A percentile compares a stretch with the other conserved stretches of the same genome.
phyloP scores from a whole-genome alignment of 2,888 invertebrate species.

The Cataglyphis albicans region DNA sequence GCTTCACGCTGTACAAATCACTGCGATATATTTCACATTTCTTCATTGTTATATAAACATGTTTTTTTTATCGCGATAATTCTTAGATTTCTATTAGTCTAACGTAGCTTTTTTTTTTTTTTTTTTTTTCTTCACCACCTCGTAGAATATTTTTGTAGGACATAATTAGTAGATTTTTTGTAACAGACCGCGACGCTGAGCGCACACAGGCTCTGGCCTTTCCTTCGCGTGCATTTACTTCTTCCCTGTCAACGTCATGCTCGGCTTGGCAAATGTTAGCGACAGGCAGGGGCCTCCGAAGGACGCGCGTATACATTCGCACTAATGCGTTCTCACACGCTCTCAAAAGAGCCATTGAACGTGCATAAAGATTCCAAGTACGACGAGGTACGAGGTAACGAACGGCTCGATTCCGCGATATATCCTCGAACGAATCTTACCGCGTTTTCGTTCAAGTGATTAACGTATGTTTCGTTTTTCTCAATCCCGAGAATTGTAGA shows the following conservation, averaged over 20 bases:
- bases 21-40: neutral
- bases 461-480: neutral
- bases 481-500: neutral
- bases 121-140: neutral
- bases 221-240: conserved; percentile 41
- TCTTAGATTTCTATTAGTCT: neutral
- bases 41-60: neutral
- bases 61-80: neutral
- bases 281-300: conserved; percentile 72
- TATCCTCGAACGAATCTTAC: conserved; percentile 32
- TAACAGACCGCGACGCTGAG: neutral
- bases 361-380: conserved; percentile 46
- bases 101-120: neutral
- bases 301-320: conserved; percentile 63
- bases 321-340: conserved; percentile 15
- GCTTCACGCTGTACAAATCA: neutral
- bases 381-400: conserved; percentile 15
- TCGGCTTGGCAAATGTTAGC: conserved; percentile 74
- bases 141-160: neutral
- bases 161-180: conserved; percentile 13
- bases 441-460: conserved; percentile 12
- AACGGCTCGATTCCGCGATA: conserved; percentile 15
- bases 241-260: conserved; percentile 68
- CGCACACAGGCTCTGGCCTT: neutral
- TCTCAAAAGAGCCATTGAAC: conserved; percentile 60